A percentile compares a stretch with the other conserved stretches of the same genome.
Evolutionary conservation across 2,113 vertebrate genomes (phyloP).

Genomic region (Excalfactoria chinensis): DNA sequence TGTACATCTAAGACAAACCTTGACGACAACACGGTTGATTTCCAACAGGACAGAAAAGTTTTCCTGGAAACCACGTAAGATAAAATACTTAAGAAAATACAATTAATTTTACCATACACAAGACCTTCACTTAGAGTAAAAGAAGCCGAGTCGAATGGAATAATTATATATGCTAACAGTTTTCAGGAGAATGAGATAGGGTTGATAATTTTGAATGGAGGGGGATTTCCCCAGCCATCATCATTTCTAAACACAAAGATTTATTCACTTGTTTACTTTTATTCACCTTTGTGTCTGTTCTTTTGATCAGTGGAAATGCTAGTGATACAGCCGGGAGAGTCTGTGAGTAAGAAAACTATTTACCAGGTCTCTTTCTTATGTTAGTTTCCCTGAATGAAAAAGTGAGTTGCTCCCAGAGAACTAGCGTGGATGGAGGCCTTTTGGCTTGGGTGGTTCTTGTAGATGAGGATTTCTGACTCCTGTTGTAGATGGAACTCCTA

Average conservation of each 20-base stretch:
- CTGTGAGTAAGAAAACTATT: not conserved
- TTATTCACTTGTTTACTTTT: not conserved
- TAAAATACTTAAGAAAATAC: not conserved
- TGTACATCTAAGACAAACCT: not conserved
- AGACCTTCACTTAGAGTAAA: not conserved
- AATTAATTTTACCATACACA: not conserved
- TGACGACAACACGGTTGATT: not conserved
- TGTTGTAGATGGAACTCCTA: conserved; percentile 22
- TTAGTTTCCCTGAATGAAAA: not conserved
- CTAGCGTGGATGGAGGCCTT: not conserved
- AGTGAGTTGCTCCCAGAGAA: not conserved
- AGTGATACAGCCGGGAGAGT: not conserved
- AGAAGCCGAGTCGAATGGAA: not conserved
- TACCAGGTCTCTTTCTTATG: not conserved
- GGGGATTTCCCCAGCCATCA: not conserved
- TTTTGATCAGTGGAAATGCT: not conserved
- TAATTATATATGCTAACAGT: not conserved
- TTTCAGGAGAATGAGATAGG: not conserved
- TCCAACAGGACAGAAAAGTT: not conserved
- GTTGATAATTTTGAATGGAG: not conserved
- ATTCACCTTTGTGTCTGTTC: conserved; percentile 11
- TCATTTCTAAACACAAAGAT: conserved; percentile 3
- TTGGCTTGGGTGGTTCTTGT: conserved; percentile 1
- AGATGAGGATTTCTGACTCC: conserved; percentile 44
- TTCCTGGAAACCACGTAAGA: not conserved